Base-by-base conservation (phyloP, 2,888 invertebrate species). In the Vannuccia rotundouncinata region DNA sequence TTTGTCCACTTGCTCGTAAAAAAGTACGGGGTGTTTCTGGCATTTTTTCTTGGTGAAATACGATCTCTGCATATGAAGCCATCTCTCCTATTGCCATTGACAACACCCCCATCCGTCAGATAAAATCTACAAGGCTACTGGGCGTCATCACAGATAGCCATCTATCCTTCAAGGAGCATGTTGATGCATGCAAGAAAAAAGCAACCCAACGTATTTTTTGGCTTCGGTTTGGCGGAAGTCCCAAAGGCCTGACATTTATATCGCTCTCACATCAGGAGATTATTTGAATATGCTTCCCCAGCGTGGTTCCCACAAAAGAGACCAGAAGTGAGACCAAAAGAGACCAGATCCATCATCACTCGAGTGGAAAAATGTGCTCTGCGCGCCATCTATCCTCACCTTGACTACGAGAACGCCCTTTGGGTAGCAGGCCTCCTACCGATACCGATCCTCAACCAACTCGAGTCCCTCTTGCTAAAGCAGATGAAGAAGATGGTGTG, bases 351-450 rank as follows among this genome's bases (percentile, higher is more conserved):
- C 66, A 2, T 22, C 2, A 66, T 66, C 10, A 22, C 10, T 66
- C 10, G 66, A 66, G 66, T 13, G 66, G 66, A 66, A 66, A 66
- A 66, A 66, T 66, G 66, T 66, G 66, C 66, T 66, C 22, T 66
- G 66, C 2, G 66, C 22, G 66, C 66, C 66, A 22, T 66, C 66
- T 66, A 66, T 66, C 66, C 66, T n/a, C 66, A 66, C 22, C 10
- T 66, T 66, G 66, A 66, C 66, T 66, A 66, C 66, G 66, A 66
- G 66, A 66, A 66, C 66, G 66, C 66, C 66, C 66, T 66, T 22
- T 27, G 25, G 22, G 66, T 66, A 66, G 66, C 66, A 66, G 66
- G 66, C 25, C 66, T 66, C 66, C 66, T 66, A 13, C 10, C 66
- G 66, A 66, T 66, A 17, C 10, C 66, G 66, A 66, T 66, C 66